A percentile compares a stretch with the other conserved stretches of the same genome.
Conservation (phyloP, 1,140 invertebrate genomes). For the Sycophaga agraensis region DNA sequence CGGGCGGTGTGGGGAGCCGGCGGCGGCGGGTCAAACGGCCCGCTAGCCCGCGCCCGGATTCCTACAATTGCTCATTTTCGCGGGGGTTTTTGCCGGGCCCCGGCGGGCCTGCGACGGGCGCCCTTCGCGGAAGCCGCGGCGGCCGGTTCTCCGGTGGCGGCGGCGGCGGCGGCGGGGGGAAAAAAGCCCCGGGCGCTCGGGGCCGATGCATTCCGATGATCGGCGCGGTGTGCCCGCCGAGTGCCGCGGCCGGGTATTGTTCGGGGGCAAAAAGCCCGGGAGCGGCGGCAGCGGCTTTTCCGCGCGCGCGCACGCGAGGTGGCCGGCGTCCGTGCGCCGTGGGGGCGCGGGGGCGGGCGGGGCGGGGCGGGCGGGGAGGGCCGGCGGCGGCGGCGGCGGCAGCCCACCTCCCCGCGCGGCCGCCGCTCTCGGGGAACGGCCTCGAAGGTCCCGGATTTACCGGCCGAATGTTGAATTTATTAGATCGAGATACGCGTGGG, state of each 20-base stretch:
- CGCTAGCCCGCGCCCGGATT: no score
- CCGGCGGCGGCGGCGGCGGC: conserved; percentile 30
- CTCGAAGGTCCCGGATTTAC: conserved; percentile 51
- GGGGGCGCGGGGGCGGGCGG: conserved; percentile 37
- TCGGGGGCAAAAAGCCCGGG: no score
- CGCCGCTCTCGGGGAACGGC: conserved; percentile 34
- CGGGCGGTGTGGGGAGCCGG: no score
- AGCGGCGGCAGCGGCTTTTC: no score
- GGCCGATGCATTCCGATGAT: conserved; percentile 16
- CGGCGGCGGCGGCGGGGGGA: conserved; percentile 24
- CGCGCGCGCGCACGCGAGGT: conserved; percentile 31
- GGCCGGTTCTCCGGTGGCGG: conserved; percentile 26
- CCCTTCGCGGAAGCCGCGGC: not conserved
- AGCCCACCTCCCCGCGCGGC: not conserved
- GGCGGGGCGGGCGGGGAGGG: conserved; percentile 45
- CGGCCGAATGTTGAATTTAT: conserved; percentile 59
- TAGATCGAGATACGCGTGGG: conserved; percentile 59
- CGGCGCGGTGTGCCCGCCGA: no score
- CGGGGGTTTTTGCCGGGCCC: no score
- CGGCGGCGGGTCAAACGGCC: no score
- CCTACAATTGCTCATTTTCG: no score
- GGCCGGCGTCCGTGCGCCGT: conserved; percentile 35
- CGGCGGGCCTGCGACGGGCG: no score
- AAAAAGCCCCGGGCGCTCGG: not conserved
- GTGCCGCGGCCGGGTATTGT: no score